Percentiles rank a stretch among this genome's conserved stretches.
These are phyloP conservation scores for Illadopsis cleaveri DNA, from an alignment of 2,113 vertebrate species.

Conservation along the genomic window DNA sequence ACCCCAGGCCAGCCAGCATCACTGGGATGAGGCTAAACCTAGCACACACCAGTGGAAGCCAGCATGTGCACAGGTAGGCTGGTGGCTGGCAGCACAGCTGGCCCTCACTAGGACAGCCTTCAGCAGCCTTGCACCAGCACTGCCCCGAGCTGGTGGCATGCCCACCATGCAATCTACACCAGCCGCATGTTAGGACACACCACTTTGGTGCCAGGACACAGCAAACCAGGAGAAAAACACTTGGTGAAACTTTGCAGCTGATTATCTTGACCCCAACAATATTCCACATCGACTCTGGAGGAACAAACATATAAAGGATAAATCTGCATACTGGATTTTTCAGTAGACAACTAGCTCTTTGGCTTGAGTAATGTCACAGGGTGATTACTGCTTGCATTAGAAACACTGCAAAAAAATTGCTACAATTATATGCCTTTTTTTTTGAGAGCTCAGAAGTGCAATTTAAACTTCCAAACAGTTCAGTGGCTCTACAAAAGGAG, in stretches of 20 bases:
- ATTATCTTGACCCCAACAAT: not conserved
- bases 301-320: not conserved
- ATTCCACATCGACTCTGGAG: not conserved
- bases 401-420: not conserved
- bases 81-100: not conserved
- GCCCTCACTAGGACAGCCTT: fast-evolving
- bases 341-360: not conserved
- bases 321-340: not conserved
- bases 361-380: not conserved
- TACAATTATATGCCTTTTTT: not conserved
- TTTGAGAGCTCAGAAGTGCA: not conserved
- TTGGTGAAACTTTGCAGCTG: not conserved
- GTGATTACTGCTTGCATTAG: not conserved
- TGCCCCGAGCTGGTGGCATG: not conserved
- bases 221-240: not conserved
- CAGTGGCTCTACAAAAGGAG: not conserved
- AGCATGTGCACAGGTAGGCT: not conserved
- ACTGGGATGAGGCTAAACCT: not conserved
- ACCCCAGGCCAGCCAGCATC: not conserved
- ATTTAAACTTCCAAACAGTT: not conserved
- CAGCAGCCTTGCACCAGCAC: not conserved
- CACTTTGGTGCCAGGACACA: not conserved
- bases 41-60: not conserved
- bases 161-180: not conserved
- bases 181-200: not conserved